A percentile compares a stretch with the other conserved stretches of the same genome.
Conservation (phyloP, 2,888 invertebrate species). For the Stenolophus ochropezus region DNA sequence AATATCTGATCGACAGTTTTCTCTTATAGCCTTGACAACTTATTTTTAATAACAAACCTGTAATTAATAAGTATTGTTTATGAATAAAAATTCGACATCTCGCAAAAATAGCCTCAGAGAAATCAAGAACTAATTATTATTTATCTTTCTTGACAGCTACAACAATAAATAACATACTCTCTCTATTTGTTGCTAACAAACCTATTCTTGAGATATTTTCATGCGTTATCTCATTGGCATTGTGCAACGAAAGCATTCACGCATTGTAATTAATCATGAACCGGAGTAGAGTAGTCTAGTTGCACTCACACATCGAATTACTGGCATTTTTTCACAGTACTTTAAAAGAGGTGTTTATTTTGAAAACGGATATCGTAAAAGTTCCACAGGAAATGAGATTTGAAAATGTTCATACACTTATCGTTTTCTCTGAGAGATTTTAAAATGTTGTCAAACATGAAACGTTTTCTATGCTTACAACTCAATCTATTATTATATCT, state of each 20-base stretch:
- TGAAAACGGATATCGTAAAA: slow-evolving; percentile 47
- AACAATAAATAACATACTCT: neutral
- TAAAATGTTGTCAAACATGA: no score
- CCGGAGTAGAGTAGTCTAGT: slow-evolving; percentile 14
- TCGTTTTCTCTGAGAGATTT: slow-evolving; percentile 15
- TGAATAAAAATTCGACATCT: slow-evolving; percentile 1
- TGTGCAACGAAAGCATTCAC: slow-evolving; percentile 29
- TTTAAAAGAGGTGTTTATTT: slow-evolving; percentile 31
- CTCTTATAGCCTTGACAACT: slow-evolving; percentile 47
- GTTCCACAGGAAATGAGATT: slow-evolving; percentile 29
- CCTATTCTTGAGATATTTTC: slow-evolving; percentile 25
- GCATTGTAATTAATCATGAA: slow-evolving; percentile 44
- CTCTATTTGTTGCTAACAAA: neutral
- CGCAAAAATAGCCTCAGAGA: slow-evolving; percentile 3
- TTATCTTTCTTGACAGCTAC: neutral
- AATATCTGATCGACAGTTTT: slow-evolving; percentile 23
- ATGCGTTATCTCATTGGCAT: slow-evolving; percentile 27
- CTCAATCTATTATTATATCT: no score
- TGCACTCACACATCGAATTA: slow-evolving; percentile 26
- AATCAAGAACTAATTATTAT: slow-evolving; percentile 8
- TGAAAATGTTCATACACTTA: neutral
- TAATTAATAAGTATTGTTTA: slow-evolving; percentile 53
- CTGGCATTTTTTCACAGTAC: neutral
- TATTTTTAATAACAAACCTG: slow-evolving; percentile 39
- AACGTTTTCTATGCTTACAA: no score